A percentile compares a stretch with the other conserved stretches of the same genome.
These are phyloP conservation scores for Rostratula benghalensis DNA, from an alignment of 2,113 vertebrate species.

Conservation along the genomic window DNA sequence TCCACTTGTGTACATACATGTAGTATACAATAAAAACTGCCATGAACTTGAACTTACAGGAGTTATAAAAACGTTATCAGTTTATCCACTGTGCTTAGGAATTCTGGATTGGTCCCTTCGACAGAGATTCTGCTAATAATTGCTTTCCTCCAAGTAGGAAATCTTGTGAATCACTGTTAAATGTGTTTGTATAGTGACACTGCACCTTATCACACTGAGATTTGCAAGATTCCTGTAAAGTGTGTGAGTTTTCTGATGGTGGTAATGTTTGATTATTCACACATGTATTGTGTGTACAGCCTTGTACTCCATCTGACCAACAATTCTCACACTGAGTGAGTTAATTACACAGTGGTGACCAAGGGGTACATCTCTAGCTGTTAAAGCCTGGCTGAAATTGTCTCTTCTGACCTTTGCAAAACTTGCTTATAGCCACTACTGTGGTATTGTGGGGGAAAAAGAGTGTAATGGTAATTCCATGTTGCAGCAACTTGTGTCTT, in stretches of 20 bases:
- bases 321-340: neutral
- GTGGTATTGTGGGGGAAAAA: neutral
- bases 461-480: neutral
- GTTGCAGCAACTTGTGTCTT: neutral
- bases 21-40: neutral
- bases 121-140: neutral
- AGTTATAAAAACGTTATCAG: neutral
- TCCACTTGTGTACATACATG: neutral
- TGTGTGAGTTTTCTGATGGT: neutral
- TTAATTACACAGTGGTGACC: neutral
- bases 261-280: neutral
- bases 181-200: neutral
- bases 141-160: neutral
- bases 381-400: neutral
- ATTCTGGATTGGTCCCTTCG: neutral
- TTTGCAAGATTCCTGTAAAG: neutral
- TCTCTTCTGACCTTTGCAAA: neutral
- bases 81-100: neutral
- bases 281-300: neutral
- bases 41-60: neutral
- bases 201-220: neutral
- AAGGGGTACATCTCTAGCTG: fast-evolving
- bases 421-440: neutral
- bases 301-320: neutral
- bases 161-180: neutral